These are phyloP conservation scores for Morelia viridis DNA, from an alignment of 2,797 vertebrate genomes.

Conservation along the genomic window DNA sequence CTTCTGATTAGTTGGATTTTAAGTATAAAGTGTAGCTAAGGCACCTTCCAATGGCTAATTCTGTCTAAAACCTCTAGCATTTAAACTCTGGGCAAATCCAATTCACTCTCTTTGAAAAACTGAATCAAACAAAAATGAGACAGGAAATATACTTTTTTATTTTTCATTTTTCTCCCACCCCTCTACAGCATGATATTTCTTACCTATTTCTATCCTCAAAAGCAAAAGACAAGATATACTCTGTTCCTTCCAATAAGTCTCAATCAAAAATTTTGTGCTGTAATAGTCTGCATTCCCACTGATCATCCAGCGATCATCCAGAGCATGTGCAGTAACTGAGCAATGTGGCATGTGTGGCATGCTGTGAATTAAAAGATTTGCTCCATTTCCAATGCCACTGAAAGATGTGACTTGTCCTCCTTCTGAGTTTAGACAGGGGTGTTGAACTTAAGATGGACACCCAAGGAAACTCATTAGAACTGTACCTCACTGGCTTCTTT, in stretches of 20 bases:
- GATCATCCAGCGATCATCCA: neutral
- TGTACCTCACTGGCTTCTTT: constrained; percentile 27
- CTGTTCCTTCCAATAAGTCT: neutral
- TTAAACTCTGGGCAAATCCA: constrained; percentile 57
- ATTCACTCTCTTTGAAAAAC: constrained; percentile 44
- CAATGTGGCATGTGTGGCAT: neutral
- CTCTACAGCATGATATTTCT: constrained; percentile 9
- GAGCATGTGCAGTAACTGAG: neutral
- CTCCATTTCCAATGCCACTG: neutral
- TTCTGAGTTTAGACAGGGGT: neutral
- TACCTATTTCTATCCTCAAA: neutral
- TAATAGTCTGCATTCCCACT: neutral
- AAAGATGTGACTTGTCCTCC: neutral
- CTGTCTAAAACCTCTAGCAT: constrained; percentile 38
- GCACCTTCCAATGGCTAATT: constrained; percentile 66
- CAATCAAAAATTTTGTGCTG: neutral
- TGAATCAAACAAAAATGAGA: constrained; percentile 30
- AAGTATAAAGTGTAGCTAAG: constrained; percentile 65
- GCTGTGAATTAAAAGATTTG: neutral
- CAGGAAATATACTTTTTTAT: constrained; percentile 22
- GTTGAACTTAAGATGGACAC: neutral
- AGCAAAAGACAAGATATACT: accelerated
- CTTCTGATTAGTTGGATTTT: constrained; percentile 65
- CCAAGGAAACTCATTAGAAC: neutral
- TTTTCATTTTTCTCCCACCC: neutral